A percentile compares a stretch with the other conserved stretches of the same genome.
Evolutionary conservation across 2,888 invertebrate species (phyloP).

Genomic region (Elegia similella): DNA sequence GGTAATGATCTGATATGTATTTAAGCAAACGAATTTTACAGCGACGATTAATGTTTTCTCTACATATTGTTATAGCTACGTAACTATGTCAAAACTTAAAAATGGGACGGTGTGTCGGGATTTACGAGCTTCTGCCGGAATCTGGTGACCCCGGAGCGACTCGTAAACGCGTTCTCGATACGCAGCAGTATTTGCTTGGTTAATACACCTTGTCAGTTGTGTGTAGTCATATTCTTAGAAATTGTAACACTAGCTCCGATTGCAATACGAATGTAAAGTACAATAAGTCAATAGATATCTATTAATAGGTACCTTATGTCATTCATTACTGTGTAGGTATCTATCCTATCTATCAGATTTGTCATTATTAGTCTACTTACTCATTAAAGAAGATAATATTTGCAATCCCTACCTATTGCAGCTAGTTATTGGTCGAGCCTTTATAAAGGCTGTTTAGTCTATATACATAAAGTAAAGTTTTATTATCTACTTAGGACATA

Average conservation of each 20-base stretch:
- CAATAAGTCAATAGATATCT: not conserved
- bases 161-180: constrained; percentile 71
- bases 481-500: too few species aligned
- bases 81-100: constrained; percentile 60
- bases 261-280: not conserved
- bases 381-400: not conserved
- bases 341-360: not conserved
- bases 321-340: not conserved
- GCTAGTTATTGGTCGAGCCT: too few species aligned
- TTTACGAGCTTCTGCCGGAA: constrained; percentile 74
- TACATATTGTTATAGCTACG: constrained; percentile 41
- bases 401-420: too few species aligned
- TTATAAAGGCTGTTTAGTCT: too few species aligned
- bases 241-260: not conserved
- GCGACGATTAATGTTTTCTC: constrained; percentile 27
- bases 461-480: too few species aligned
- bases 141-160: constrained; percentile 68
- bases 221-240: not conserved
- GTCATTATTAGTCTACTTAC: too few species aligned
- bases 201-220: constrained; percentile 2
- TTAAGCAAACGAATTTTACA: not conserved
- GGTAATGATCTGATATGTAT: not conserved
- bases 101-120: constrained; percentile 51
- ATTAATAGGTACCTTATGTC: not conserved
- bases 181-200: constrained; percentile 25